Conservation (phyloP, 1,140 invertebrate species). For the Leguminivora glycinivorella region DNA sequence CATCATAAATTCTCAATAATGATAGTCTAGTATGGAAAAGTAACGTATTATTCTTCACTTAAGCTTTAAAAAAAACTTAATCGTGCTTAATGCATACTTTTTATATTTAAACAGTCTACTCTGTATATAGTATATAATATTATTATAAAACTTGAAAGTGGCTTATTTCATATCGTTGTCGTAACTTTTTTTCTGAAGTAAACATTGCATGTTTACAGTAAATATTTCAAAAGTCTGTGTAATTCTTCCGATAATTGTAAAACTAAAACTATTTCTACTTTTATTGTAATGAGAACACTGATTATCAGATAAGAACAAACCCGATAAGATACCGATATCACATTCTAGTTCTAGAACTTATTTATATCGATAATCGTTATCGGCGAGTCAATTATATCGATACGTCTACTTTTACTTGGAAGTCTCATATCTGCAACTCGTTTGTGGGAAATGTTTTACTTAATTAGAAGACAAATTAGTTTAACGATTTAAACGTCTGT, state of each 20-base stretch:
- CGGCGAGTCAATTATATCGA: neutral
- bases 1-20: neutral
- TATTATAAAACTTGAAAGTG: too few relatives aligned
- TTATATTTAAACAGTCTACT: too few relatives aligned
- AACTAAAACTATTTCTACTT: neutral
- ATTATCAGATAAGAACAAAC: slow-evolving; percentile 14
- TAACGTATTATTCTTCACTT: too few relatives aligned
- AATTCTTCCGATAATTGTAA: too few relatives aligned
- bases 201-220: too few relatives aligned
- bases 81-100: too few relatives aligned
- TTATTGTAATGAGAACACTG: neutral
- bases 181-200: too few relatives aligned
- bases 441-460: neutral
- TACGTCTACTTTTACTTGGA: slow-evolving; percentile 1
- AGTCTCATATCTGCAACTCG: neutral
- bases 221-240: too few relatives aligned
- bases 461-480: neutral
- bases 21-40: too few relatives aligned
- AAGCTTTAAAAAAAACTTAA: too few relatives aligned
- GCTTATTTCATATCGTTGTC: too few relatives aligned
- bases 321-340: slow-evolving; percentile 11
- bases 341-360: slow-evolving; percentile 18
- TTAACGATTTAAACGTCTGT: neutral
- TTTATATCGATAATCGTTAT: slow-evolving; percentile 24
- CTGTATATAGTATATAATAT: too few relatives aligned